Percentiles rank a stretch among this genome's conserved stretches.
These are phyloP conservation scores for Lasioglossum albipes DNA, from an alignment of 1,140 invertebrate genomes.

Conservation along the genomic window DNA sequence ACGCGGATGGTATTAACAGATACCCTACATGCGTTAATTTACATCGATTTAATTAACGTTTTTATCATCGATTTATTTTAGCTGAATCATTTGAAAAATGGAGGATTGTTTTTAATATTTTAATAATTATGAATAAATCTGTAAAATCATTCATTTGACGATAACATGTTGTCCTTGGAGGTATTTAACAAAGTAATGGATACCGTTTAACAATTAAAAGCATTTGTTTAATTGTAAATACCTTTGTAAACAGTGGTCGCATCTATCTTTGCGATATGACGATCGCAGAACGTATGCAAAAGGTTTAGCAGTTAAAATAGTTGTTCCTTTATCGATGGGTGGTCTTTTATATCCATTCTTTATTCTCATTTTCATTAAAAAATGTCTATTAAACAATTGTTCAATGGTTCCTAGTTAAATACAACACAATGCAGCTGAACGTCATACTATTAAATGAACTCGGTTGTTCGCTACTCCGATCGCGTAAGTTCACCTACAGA, in stretches of 20 bases:
- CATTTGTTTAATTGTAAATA: conserved; percentile 64
- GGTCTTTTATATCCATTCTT: conserved; percentile 6
- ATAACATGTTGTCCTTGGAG: neutral
- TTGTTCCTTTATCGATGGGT: conserved; percentile 6
- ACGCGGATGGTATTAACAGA: neutral
- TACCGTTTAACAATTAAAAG: neutral
- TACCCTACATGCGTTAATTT: conserved; percentile 16
- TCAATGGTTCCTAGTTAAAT: neutral
- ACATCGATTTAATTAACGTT: neutral
- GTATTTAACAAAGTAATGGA: neutral
- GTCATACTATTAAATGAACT: neutral
- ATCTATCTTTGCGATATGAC: conserved; percentile 80
- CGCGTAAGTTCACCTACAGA: neutral
- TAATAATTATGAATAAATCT: neutral
- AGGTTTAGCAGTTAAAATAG: conserved; percentile 67
- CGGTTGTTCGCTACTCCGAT: neutral
- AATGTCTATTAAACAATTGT: neutral
- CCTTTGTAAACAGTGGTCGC: conserved; percentile 83
- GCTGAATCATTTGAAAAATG: neutral
- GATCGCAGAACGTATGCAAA: conserved; percentile 82
- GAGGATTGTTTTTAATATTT: neutral
- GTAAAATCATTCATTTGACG: neutral
- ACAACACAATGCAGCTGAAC: neutral
- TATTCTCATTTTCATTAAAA: conserved; percentile 3
- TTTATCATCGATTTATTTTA: neutral